Evolutionary conservation across 2,888 invertebrate genomes (phyloP), one percentile per base, ranked within the genome.

Genomic region (Dryobotodes eremita): DNA sequence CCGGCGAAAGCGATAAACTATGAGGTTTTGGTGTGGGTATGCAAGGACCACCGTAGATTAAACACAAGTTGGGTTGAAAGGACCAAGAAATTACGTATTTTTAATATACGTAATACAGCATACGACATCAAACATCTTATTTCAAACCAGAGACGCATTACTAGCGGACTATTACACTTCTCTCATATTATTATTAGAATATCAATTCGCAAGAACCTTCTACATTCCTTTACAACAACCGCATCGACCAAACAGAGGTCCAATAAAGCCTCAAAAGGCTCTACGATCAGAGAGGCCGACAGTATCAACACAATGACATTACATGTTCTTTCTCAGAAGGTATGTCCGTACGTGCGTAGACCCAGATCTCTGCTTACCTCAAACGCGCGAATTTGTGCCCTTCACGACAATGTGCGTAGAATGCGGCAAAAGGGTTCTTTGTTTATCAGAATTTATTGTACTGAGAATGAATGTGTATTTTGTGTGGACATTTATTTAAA

Each of bases 311-410:
- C 89, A 89, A 87, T 70, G 71, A 77, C 70, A 89, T 79, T 80
- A 82, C 55, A 68, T 77, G 46, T n/a, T 77, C 75, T 82, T 91
- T 91, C 92, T 79, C n/a, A 77, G 91, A 91, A 91, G 88, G 79
- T 66, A 36, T 64, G 1, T 72, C 69, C 84, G 92, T 90, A 91
- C 91, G 91, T 91, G 91, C 90, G 84, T 77, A 83, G 80, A 81
- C 68, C 76, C 69, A 59, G 53, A 57, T 86, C 68, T 73, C 46
- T 36, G 61, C 55, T 57, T 78, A 83, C 86, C 84, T 84, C 77
- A 82, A 73, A 74, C 83, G 55, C 71, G 88, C 84, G 72, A 89
- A 89, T 84, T 81, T 79, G 57, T 66, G 48, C 68, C 76, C 86
- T 86, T 76, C 73, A 42, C 69, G 55, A 77, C 77, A 82, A 81